Percentiles rank a stretch among this genome's conserved stretches.
phyloP scores from a whole-genome alignment of 2,888 invertebrate genomes.

The Nymphalis polychloros region DNA sequence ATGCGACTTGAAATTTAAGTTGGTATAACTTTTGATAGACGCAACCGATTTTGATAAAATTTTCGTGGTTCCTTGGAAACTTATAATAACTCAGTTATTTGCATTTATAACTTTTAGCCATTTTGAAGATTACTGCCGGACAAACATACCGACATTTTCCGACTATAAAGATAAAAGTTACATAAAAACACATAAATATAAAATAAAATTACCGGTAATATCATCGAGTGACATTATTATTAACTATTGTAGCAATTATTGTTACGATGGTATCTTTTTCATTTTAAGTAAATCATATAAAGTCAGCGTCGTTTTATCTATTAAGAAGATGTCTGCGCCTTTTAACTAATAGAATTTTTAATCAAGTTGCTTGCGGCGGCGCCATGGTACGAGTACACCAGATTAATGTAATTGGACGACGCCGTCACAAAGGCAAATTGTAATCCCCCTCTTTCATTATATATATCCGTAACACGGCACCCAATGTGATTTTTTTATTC shows the following conservation, averaged over 20 bases:
- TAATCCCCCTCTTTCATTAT: slow-evolving; percentile 77
- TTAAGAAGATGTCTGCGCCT: slow-evolving; percentile 75
- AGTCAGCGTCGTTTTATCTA: slow-evolving; percentile 62
- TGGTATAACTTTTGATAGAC: no score
- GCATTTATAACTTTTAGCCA: no score
- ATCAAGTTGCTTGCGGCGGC: slow-evolving; percentile 77
- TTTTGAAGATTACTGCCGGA: no score
- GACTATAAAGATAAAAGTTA: no score
- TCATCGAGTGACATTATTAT: neutral
- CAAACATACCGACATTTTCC: no score
- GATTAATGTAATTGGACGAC: slow-evolving; percentile 81
- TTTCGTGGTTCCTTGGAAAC: no score
- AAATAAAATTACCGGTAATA: no score
- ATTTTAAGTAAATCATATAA: slow-evolving; percentile 28
- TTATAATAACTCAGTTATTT: no score
- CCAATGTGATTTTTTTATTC: slow-evolving; percentile 65
- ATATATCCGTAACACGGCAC: slow-evolving; percentile 67
- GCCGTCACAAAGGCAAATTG: slow-evolving; percentile 81
- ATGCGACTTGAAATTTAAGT: no score
- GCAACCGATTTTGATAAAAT: no score
- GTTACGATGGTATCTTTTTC: slow-evolving; percentile 21
- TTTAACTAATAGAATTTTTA: slow-evolving; percentile 82
- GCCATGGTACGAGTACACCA: slow-evolving; percentile 64
- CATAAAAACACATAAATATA: no score
- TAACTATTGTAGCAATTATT: neutral